Base-by-base conservation (phyloP, 2,888 invertebrate species). In the Himalopsyche kuldschensis region DNA sequence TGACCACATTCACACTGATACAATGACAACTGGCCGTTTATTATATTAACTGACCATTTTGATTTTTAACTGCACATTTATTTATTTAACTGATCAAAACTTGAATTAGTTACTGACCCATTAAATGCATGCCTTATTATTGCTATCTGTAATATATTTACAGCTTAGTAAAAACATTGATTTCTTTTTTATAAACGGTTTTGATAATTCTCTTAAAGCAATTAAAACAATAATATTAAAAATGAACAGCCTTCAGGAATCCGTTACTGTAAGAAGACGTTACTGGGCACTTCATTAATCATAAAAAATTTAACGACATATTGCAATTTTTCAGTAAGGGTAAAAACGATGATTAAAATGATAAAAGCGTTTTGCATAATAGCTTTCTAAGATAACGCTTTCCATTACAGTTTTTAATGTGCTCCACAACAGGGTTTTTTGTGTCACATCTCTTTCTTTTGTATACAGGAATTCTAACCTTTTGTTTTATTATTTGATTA, bases 221-320 rank as follows among this genome's bases (percentile, higher is more conserved):
- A 41, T 41, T 4, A 15, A 15, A 41, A 41, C 15, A 41, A 41
- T 41, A 41, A 41, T 41, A 41, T 15, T 15, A 41, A 41, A 41
- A 41, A n/a, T n/a, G n/a, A 41, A 55, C n/a, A 55, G 55, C 55
- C 20, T 20, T 24, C 55, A 20, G 55, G n/a, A 4, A 2, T 24
- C 8, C 24, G 55, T 55, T 48, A 48, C 48, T 48, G 20, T 48
- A 48, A 48, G n/a, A 48, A 48, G 48, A 48, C 48, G 48, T 48
- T 55, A 24, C 55, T n/a, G 55, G 63, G 69, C 80, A 75, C 47
- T 81, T 81, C 84, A 84, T 84, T 84, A 83, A 83, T 85, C 84
- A 83, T 83, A 82, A 79, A 83, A 55, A 85, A 79, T 85, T 85
- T 85, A 79, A 85, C 85, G 85, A 79, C 85, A 85, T 85, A 85